Evolutionary conservation across 2,888 invertebrate genomes (phyloP).

Genomic region (Andrena fulva): DNA sequence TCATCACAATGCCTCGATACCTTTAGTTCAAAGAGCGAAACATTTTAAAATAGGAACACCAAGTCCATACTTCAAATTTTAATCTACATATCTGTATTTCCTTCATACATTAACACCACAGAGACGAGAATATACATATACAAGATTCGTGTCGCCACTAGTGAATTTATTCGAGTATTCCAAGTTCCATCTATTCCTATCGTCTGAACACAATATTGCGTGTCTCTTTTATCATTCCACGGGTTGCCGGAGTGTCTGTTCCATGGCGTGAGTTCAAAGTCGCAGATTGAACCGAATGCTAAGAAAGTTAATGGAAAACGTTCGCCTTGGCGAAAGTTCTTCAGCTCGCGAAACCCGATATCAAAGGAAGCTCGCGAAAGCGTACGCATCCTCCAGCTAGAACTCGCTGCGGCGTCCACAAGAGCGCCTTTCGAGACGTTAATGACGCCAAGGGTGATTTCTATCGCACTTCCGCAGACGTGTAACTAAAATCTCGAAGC

Average conservation of each 20-base stretch:
- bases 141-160: too few species aligned
- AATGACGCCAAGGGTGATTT: not conserved
- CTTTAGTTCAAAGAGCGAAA: too few species aligned
- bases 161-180: not conserved
- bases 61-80: too few species aligned
- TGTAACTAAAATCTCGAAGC: constrained; percentile 3
- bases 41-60: too few species aligned
- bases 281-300: not conserved
- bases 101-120: too few species aligned
- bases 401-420: not conserved
- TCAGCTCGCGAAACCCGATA: not conserved
- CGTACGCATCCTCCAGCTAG: not conserved
- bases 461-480: not conserved
- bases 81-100: too few species aligned
- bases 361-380: not conserved
- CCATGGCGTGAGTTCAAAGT: not conserved
- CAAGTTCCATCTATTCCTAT: not conserved
- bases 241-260: not conserved
- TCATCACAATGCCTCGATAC: too few species aligned
- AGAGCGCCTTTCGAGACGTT: not conserved
- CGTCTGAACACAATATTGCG: not conserved
- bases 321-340: not conserved
- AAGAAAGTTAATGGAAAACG: not conserved
- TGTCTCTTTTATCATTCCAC: not conserved
- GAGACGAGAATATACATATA: too few species aligned